Base-by-base conservation (phyloP, 1,140 invertebrate species). In the Magallana gigas region DNA sequence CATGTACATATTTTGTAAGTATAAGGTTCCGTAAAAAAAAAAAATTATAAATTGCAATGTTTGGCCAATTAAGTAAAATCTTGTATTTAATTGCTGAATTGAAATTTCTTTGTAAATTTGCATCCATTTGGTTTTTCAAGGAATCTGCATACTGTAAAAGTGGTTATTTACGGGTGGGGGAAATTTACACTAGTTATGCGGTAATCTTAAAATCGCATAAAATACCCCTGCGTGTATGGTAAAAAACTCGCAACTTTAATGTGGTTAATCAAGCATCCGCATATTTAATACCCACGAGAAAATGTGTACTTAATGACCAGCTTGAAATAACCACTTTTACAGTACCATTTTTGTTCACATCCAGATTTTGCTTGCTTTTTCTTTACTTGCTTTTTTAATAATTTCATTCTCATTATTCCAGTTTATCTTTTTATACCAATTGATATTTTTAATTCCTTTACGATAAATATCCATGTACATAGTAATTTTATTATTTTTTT, bases 1-100 rank as follows among this genome's bases (percentile, higher is more conserved):
- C 64, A 12, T 76, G 68, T 76, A 76, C 68, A 76, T 18, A 76
- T 29, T 76, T 23, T 76, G 68, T 76, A 29, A 76, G 68, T 76
- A 76, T 76, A 8, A 76, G 68, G 68, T 36, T 76, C 60, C 60
- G 18, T 76, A 29, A 9, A 23, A 76, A 29, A 29, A 76, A 71
- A 71, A 71, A 76, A 36, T 23, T 23, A 23, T 18, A 68, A 68
- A 68, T 76, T 29, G 68, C 68, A 76, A 76, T 76, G 68, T 76
- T 76, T 76, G 68, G 68, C 68, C 68, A 76, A 8, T 18, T 76
- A 76, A 76, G 68, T 76, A 11, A 76, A 76, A 76, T 76, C 68
- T 29, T 76, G 8, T 76, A 23, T 76, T 76, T 76, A 76, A 76
- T 76, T 76, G 68, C 68, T 76, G 68, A 76, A 76, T 76, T 76